Evolutionary conservation across 2,797 vertebrate genomes (phyloP), one percentile per base, ranked within the genome.

Genomic region (Rhinogobio ventralis): DNA sequence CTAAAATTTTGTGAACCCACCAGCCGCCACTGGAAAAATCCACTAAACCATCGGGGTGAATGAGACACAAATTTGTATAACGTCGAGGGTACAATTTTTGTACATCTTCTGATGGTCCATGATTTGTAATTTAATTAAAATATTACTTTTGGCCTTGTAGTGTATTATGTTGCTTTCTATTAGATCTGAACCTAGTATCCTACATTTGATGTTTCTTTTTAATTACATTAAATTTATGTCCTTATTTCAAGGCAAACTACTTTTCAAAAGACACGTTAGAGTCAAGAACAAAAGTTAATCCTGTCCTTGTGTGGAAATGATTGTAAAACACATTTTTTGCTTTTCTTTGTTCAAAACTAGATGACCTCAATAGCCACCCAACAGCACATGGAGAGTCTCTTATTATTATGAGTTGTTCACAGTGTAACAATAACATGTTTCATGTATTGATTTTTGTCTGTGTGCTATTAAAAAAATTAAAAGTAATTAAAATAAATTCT

Each of bases 211-310:
- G 23, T 53, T 25, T 39, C 4, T 15, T 20, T 79, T 8, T 67
- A 23, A 33, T 66, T 20, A 5, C 2, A 49, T 66, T n/a, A n/a
- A n/a, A n/a, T n/a, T 49, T 10, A 45, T 60, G 75, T 45, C 8
- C 36, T 42, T 77, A 60, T 60, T 42, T 42, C 14, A 77, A 60
- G 75, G n/a, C 53, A 77, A 60, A 77, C 23, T 55, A 45, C 36
- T 62, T 74, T 74, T 60, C 23, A 39, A 77, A 55, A 20, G 53
- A 28, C 39, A 13, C 57, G 20, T 64, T 13, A 45, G 4, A 62
- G 10, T 45, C 55, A 45, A 17, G 1, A 23, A 57, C 23, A 19
- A 71, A 30, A 23, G 30, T 39, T 7, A 25, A 57, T 45, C 5
- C 5, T 49, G 46, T 11, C 55, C 23, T 30, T 73, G 15, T 5